Evolutionary conservation across 2,888 invertebrate species (phyloP), one percentile per base, ranked within the genome.

Genomic region (Idaea aversata): DNA sequence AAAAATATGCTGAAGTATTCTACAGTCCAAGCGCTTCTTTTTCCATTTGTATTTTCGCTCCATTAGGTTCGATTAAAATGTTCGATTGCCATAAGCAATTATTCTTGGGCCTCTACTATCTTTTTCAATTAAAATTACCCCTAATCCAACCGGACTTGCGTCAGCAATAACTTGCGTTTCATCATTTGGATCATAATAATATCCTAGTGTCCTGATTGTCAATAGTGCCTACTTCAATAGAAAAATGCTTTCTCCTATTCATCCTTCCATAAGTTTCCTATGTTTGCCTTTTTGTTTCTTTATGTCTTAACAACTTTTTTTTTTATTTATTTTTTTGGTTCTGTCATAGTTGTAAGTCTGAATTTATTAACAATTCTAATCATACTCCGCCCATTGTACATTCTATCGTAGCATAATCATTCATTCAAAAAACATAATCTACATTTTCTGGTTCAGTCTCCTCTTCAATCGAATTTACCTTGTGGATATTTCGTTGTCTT

Each of bases 351-450:
- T 13, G 60, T 25, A 16, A 60, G 25, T 74, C 73, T 7, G 75
- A 75, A 34, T 73, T 74, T n/a, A 74, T 70, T 3, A 75, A 36
- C 72, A 75, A 70, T 2, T 72, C 35, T 15, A 75, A 58, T 59
- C 75, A 74, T 34, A 76, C 72, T 47, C 69, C 69, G 16, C 73
- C 75, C 7, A 74, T 63, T 66, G 68, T 57, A 73, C 71, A 67
- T 74, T 75, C 25, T 34, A 72, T 61, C 66, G 58, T 65, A 5
- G 64, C 66, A 57, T 75, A 73, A 47, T 70, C 65, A 34, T 66
- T 58, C 10, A 65, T 64, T 57, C 66, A n/a, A 16, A 69, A 67
- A 47, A 67, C 34, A 15, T 66, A 66, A 5, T 64, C 16, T 5
- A 47, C 34, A 15, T 63, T 36, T 38, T 63, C 66, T n/a, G 63